A percentile compares a stretch with the other conserved stretches of the same genome.
These are phyloP conservation scores for Brachyrhaphis roseni DNA, from an alignment of 2,797 vertebrate species.

Conservation along the genomic window DNA sequence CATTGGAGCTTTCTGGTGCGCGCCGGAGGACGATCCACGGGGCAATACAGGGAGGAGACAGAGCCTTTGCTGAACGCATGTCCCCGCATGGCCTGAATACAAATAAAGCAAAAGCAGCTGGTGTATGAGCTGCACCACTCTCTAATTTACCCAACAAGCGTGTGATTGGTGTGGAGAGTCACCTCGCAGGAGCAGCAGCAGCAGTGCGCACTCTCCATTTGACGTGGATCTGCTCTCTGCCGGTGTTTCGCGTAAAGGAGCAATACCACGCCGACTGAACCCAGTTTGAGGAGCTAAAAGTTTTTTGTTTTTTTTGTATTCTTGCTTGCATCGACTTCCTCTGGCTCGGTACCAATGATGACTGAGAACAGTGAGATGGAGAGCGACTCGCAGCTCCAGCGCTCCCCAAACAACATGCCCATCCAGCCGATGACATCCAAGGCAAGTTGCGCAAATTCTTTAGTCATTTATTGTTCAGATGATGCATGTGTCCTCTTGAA, in stretches of 20 bases:
- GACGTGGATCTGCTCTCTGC: slow-evolving; percentile 41
- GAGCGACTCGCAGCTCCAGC: slow-evolving; percentile 83
- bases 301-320: slow-evolving; percentile 2
- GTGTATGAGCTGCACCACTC: neutral
- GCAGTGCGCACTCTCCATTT: slow-evolving; percentile 46
- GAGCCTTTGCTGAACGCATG: slow-evolving; percentile 7
- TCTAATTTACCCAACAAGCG: neutral
- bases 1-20: slow-evolving; percentile 50
- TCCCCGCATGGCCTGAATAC: slow-evolving; percentile 19
- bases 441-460: slow-evolving; percentile 72
- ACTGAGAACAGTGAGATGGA: slow-evolving; percentile 89
- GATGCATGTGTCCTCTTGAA: neutral
- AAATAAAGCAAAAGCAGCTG: slow-evolving; percentile 13
- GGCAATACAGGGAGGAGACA: neutral
- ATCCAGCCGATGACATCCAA: slow-evolving; percentile 84
- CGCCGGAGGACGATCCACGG: slow-evolving; percentile 19
- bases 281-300: slow-evolving; percentile 35
- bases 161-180: slow-evolving; percentile 12
- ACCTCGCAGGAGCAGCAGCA: slow-evolving; percentile 15
- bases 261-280: slow-evolving; percentile 7
- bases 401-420: slow-evolving; percentile 80
- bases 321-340: slow-evolving; percentile 3
- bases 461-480: neutral
- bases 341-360: slow-evolving; percentile 69
- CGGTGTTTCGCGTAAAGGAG: slow-evolving; percentile 17